Conservation (phyloP, 1,140 invertebrate species). For the Leptopilina boulardi region DNA sequence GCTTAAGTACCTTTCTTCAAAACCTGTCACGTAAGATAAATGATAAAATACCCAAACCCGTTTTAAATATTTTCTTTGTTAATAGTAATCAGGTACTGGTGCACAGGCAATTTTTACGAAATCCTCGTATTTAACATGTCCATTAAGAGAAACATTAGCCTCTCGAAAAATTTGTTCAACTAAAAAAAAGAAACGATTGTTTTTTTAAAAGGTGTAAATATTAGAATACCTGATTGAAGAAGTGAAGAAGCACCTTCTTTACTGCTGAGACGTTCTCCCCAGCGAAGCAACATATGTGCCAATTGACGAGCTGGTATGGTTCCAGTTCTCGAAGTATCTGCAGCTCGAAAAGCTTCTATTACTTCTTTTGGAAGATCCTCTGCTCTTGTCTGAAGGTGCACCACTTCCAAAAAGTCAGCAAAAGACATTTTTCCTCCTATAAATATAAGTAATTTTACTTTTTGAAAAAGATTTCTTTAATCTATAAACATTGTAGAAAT, state of each 20-base stretch:
- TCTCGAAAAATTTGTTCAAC: slow-evolving; percentile 96
- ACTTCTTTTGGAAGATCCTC: slow-evolving; percentile 94
- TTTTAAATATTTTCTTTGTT: slow-evolving; percentile 54
- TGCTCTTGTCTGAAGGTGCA: slow-evolving; percentile 91
- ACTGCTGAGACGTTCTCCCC: slow-evolving; percentile 93
- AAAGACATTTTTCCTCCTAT: slow-evolving; percentile 94
- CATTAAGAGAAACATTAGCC: slow-evolving; percentile 90
- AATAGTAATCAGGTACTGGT: slow-evolving; percentile 96
- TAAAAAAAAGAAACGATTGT: slow-evolving; percentile 62
- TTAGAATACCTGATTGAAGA: not conserved
- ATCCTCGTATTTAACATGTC: slow-evolving; percentile 91
- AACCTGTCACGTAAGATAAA: too few relatives aligned
- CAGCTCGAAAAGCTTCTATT: slow-evolving; percentile 91
- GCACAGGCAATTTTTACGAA: slow-evolving; percentile 96
- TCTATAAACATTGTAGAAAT: too few relatives aligned
- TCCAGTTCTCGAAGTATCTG: slow-evolving; percentile 85
- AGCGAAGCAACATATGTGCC: slow-evolving; percentile 90
- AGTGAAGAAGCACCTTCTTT: slow-evolving; percentile 83
- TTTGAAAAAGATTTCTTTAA: not conserved
- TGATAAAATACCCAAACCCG: slow-evolving; percentile 6
- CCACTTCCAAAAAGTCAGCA: slow-evolving; percentile 95
- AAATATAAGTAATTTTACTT: slow-evolving; percentile 43
- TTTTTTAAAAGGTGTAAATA: slow-evolving; percentile 8
- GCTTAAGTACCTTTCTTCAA: too few relatives aligned
- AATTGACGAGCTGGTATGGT: slow-evolving; percentile 89